Base-by-base conservation (phyloP, 2,797 vertebrate genomes). In the Anabas testudineus region DNA sequence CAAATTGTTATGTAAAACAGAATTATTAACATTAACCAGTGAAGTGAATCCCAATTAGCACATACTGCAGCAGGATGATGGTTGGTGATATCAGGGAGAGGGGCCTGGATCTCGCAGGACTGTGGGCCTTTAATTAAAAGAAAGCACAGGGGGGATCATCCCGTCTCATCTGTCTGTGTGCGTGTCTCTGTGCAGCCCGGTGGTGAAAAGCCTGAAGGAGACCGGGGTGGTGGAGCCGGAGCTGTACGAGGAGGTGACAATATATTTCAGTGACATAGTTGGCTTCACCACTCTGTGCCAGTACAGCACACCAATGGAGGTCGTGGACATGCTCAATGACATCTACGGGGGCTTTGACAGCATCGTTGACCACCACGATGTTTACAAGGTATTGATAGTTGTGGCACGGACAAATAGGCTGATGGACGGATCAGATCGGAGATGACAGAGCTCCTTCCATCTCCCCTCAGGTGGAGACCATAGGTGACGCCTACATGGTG, bases 181-280 rank as follows among this genome's bases (percentile, higher is more conserved):
- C 9, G 45, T 30, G 42, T 81, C 26, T 69, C 55, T 75, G 22
- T 69, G 70, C 46, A 99, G 97, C 42, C 96, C 96, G 1, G 97
- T 98, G 80, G 97, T 99, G 56, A 96, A 95, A 64, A 97, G 96
- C 57, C 93, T 99, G 91, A 98, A 99, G 91, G 96, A 98, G 88
- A 96, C 93, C 0, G 96, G 97, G 2, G 78, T 81, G 8, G 97
- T 99, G 84, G 95, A 97, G 84, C 95, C 97, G 1, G 97, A 99
- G 88, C 91, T 98, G 14, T 99, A 97, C 45, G 95, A 99, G 13
- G 96, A 98, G 84, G 97, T 99, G 69, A 98, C 97, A 0, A 94
- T 99, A 75, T 99, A 99, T 88, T 99, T 99, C 94, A 99, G 97
- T 30, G 97, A 99, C 91, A 98, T 99, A 5, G 97, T 99, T 10